phyloP scores from a whole-genome alignment of 2,888 invertebrate species.

The Eristalis arbustorum region DNA sequence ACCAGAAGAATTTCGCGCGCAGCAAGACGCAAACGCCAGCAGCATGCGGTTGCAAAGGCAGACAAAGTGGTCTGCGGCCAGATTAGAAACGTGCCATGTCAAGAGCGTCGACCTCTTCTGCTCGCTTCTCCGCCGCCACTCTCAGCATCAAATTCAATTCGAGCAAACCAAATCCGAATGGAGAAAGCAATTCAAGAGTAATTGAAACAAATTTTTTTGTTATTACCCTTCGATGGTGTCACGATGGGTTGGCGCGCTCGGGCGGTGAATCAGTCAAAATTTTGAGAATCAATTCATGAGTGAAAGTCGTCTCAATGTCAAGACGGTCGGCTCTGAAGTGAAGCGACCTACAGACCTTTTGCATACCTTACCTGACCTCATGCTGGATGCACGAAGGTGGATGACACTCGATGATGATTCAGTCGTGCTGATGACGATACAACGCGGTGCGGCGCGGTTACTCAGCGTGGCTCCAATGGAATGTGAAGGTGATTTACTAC shows the following conservation, averaged over 20 bases:
- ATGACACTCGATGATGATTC: background rate
- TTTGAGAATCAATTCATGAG: background rate
- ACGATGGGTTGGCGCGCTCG: background rate
- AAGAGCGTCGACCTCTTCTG: background rate
- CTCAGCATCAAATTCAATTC: background rate
- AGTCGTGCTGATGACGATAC: background rate
- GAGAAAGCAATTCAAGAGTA: conserved; percentile 7
- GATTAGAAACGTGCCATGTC: background rate
- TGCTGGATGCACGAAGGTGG: background rate
- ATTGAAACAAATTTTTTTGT: conserved; percentile 12
- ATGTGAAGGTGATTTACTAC: background rate
- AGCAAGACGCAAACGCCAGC: background rate
- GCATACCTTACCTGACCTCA: too few species aligned
- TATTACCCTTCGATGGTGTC: conserved; percentile 8
- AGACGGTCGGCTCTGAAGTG: background rate
- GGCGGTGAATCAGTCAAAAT: background rate
- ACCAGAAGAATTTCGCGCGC: background rate
- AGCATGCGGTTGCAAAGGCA: background rate
- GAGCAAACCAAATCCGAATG: background rate
- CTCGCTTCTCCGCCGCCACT: too few species aligned
- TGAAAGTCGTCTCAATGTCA: background rate
- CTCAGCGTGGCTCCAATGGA: background rate
- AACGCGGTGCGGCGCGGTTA: background rate
- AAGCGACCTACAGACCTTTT: too few species aligned
- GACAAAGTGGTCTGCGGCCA: background rate